Percentiles rank a stretch among this genome's conserved stretches.
Evolutionary conservation across 2,113 vertebrate genomes (phyloP).

Genomic region (Numida meleagris): DNA sequence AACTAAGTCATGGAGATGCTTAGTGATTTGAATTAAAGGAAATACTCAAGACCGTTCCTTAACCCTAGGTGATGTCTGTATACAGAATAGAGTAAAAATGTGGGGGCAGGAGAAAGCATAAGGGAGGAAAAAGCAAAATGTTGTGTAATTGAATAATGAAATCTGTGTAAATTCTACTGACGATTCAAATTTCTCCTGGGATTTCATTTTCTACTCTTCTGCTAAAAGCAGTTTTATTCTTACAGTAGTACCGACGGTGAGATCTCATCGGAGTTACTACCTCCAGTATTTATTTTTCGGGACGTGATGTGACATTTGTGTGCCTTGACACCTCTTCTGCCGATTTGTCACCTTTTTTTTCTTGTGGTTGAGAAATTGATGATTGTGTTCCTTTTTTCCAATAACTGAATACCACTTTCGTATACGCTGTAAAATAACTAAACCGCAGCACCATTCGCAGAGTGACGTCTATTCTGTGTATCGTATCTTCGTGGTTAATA

Average conservation of each 20-base stretch:
- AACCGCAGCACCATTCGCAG: constrained; percentile 39
- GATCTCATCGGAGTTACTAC: background rate
- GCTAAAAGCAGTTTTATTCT: background rate
- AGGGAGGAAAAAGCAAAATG: background rate
- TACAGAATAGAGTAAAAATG: background rate
- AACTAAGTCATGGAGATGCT: background rate
- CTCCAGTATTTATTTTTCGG: background rate
- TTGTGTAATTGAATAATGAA: background rate
- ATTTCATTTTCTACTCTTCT: background rate
- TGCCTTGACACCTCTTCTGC: constrained; percentile 6
- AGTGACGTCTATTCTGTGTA: background rate
- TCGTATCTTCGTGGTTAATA: constrained; percentile 32
- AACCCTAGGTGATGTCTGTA: background rate
- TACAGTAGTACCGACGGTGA: background rate
- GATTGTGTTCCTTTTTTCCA: constrained; percentile 4
- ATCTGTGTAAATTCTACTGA: background rate
- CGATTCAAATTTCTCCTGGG: background rate
- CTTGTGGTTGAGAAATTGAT: constrained; percentile 29
- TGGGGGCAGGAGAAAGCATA: background rate
- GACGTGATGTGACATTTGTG: background rate
- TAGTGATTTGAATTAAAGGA: background rate
- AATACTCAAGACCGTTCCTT: background rate
- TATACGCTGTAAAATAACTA: background rate
- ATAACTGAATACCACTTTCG: background rate
- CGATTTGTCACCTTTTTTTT: background rate